Evolutionary conservation across 2,113 vertebrate genomes (phyloP).

Genomic region (Petroica traversi): DNA sequence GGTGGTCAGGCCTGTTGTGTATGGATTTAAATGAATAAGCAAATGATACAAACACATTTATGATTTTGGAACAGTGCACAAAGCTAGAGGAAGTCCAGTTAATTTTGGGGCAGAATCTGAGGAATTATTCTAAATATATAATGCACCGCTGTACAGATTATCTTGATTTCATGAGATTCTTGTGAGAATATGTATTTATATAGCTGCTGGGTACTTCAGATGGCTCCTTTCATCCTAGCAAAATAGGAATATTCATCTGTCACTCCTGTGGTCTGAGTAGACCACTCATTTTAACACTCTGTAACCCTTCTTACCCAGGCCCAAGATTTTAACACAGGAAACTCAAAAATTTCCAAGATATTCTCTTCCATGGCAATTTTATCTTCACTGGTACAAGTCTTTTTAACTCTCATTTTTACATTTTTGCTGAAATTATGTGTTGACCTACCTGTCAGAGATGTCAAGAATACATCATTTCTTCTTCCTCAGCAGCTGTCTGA

Average conservation of each 20-base stretch:
- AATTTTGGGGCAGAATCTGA: background rate
- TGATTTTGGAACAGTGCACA: background rate
- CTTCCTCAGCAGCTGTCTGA: background rate
- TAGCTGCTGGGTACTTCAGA: background rate
- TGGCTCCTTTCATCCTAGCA: background rate
- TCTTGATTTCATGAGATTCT: background rate
- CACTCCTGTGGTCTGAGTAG: background rate
- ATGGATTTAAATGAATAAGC: background rate
- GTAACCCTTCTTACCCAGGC: background rate
- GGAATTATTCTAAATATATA: background rate
- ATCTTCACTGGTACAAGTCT: background rate
- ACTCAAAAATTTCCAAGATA: background rate
- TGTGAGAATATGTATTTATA: background rate
- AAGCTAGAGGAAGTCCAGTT: background rate
- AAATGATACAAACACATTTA: background rate
- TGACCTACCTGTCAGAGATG: background rate
- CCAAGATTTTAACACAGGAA: background rate
- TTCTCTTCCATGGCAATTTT: background rate
- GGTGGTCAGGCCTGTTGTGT: accelerated
- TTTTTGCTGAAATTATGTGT: background rate
- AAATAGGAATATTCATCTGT: background rate
- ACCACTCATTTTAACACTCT: background rate
- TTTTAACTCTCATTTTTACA: background rate
- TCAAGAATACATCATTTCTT: background rate
- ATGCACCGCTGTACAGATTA: background rate